Conservation (phyloP, 2,888 invertebrate genomes). For the Endotricha flammealis region DNA sequence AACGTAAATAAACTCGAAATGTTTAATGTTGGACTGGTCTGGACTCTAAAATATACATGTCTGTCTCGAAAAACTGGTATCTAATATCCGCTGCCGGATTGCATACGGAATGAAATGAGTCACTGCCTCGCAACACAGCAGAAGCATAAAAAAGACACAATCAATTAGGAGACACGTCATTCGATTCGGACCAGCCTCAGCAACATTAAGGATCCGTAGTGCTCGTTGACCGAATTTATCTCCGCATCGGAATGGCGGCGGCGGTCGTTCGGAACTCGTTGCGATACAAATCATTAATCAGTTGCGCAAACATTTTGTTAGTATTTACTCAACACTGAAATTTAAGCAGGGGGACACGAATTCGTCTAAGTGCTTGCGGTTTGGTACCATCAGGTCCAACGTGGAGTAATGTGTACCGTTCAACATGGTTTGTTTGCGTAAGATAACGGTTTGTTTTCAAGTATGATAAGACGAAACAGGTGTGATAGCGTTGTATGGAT, state of each 20-base stretch:
- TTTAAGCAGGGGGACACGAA: constrained; percentile 3
- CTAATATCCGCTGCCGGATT: constrained; percentile 5
- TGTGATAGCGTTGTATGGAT: neutral
- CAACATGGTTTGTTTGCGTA: constrained; percentile 3
- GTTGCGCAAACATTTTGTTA: constrained; percentile 29
- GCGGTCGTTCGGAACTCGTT: constrained; percentile 27
- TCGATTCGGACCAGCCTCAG: constrained; percentile 33
- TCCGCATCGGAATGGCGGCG: constrained; percentile 29
- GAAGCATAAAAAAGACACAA: constrained; percentile 26
- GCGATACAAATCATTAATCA: constrained; percentile 34
- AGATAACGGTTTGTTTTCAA: constrained; percentile 6
- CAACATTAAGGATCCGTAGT: constrained; percentile 35
- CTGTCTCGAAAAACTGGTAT: neutral
- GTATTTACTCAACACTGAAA: constrained; percentile 16
- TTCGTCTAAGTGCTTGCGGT: neutral
- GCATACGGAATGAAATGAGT: constrained; percentile 27
- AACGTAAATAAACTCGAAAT: no score
- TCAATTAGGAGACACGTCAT: constrained; percentile 45
- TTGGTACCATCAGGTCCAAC: neutral
- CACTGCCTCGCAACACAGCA: constrained; percentile 21
- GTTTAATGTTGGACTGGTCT: no score
- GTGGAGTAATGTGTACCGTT: no score
- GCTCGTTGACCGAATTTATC: constrained; percentile 54
- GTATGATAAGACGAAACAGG: neutral
- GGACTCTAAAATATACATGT: no score